Conservation (phyloP, 2,888 invertebrate genomes). For the Drosophila meridionalis region DNA sequence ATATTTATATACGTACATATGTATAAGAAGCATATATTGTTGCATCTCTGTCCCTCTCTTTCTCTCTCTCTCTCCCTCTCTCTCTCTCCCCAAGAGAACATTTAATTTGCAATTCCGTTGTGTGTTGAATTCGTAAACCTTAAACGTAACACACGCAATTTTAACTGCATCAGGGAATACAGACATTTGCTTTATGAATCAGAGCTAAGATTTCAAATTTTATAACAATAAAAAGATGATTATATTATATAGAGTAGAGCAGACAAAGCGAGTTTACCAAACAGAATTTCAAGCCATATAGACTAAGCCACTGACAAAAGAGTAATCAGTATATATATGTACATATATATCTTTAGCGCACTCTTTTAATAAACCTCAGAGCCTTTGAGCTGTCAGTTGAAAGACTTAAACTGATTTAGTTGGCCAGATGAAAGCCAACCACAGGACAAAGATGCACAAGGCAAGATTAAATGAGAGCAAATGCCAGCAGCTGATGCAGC, state of each 20-base stretch:
- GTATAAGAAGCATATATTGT: neutral
- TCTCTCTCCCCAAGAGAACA: conserved; percentile 16
- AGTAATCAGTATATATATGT: neutral
- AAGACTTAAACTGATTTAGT: conserved; percentile 45
- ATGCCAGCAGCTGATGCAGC: conserved; percentile 39
- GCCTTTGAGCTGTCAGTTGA: conserved; percentile 44
- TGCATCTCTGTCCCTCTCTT: conserved; percentile 10
- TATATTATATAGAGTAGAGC: too few relatives aligned
- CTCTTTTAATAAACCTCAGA: conserved; percentile 30
- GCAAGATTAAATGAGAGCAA: conserved; percentile 41
- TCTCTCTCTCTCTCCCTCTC: neutral
- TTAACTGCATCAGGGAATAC: neutral
- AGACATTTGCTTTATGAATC: neutral
- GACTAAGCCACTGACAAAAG: conserved; percentile 11
- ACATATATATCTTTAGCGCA: neutral
- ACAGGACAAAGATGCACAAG: conserved; percentile 30
- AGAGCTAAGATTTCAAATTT: neutral
- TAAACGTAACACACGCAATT: neutral
- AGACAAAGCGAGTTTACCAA: neutral
- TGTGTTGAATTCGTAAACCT: conserved; percentile 28
- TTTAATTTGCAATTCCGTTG: conserved; percentile 25
- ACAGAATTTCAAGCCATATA: conserved; percentile 15
- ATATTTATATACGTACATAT: neutral
- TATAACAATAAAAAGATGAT: neutral
- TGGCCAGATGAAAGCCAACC: conserved; percentile 26